Evolutionary conservation across 1,140 invertebrate species (phyloP).

Genomic region (Leptonema lineaticorne): DNA sequence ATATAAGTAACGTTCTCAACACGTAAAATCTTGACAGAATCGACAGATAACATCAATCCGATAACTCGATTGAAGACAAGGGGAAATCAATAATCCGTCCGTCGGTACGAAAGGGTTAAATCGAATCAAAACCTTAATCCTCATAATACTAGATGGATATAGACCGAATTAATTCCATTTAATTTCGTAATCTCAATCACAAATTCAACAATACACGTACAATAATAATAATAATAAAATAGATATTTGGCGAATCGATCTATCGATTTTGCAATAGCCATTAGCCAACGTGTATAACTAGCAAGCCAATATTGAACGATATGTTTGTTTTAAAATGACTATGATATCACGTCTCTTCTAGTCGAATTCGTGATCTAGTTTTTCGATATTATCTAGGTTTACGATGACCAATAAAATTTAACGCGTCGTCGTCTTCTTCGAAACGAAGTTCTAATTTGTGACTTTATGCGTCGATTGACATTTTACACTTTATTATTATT

Average conservation of each 20-base stretch:
- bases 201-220: no score
- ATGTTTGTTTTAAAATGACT: neutral
- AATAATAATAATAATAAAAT: no score
- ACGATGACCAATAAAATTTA: neutral
- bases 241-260: no score
- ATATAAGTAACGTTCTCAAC: neutral
- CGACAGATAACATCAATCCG: neutral
- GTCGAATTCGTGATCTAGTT: no score
- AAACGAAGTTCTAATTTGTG: no score
- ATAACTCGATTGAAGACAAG: neutral
- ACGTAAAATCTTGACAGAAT: neutral
- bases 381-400: neutral
- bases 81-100: no score
- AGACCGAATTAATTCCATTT: neutral
- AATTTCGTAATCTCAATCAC: neutral
- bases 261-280: no score
- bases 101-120: no score
- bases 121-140: neutral
- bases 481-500: neutral
- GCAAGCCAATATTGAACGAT: neutral
- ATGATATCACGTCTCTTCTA: no score
- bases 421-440: neutral
- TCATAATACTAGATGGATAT: neutral
- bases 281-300: neutral
- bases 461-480: neutral